Conservation (phyloP, 1,140 invertebrate species). For the Araneus ventricosus region DNA sequence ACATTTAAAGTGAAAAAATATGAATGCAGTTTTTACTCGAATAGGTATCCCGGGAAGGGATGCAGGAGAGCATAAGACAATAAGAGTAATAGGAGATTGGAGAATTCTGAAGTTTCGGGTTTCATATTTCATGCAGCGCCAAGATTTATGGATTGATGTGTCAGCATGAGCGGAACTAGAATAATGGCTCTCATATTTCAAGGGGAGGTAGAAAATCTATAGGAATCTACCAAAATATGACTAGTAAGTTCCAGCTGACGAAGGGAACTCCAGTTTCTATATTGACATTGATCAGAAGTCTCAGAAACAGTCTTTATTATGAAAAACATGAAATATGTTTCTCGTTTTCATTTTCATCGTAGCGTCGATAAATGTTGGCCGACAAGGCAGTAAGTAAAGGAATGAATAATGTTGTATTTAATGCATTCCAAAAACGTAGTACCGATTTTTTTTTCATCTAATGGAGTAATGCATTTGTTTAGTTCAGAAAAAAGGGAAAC, state of each 20-base stretch:
- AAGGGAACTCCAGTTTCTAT: not conserved
- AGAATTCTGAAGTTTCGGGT: constrained; percentile 16
- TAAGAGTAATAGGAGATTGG: constrained; percentile 26
- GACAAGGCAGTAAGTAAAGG: not conserved
- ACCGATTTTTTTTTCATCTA: too few relatives aligned
- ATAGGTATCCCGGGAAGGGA: not conserved
- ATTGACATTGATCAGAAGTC: not conserved
- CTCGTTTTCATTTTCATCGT: not conserved
- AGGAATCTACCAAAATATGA: constrained; percentile 41
- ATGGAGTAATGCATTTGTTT: too few relatives aligned
- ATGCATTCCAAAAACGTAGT: not conserved
- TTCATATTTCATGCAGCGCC: constrained; percentile 66
- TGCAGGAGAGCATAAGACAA: constrained; percentile 9
- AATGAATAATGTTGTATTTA: not conserved
- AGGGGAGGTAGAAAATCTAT: constrained; percentile 43
- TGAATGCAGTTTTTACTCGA: too few relatives aligned
- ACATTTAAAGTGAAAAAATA: too few relatives aligned
- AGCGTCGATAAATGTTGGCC: not conserved
- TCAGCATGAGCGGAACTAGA: constrained; percentile 61
- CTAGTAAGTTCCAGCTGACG: constrained; percentile 37
- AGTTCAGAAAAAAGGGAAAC: too few relatives aligned
- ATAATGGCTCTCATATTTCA: constrained; percentile 67
- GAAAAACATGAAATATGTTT: constrained; percentile 17
- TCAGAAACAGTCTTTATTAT: constrained; percentile 29
- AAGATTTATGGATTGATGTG: constrained; percentile 73